Evolutionary conservation across 1,140 invertebrate species (phyloP), one percentile per base, ranked within the genome.

Genomic region (Danaus melanippus): DNA sequence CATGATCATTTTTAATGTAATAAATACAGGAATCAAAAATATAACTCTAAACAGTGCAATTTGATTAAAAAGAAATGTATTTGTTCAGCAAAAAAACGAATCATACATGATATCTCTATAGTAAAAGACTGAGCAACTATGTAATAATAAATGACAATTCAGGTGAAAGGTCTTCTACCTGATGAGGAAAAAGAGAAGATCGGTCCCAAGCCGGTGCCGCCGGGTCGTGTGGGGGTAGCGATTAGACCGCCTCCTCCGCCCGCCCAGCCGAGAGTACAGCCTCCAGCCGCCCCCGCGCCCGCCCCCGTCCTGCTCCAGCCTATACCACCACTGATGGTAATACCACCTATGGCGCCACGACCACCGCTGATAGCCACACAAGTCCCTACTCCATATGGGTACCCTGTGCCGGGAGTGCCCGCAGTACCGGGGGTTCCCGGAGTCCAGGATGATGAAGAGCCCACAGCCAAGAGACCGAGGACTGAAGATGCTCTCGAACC

Each of bases 141-240:
- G 0, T 9, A 2, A 10, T 15, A 46, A 5, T 46, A 12, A 46
- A 53, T 12, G 44, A 7, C 11, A 49, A 32, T 9, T 48, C 64
- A 83, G 79, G 92, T 96, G 1, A 97, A 98, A 84, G 97, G 97
- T 9, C 87, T 98, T 6, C 81, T 98, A 53, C 95, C 95, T 0
- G 96, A 98, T 77, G 96, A 97, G 76, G 95, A 97, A 69, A 97
- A 97, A 68, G 96, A 98, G 62, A 95, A 95, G 71, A 96, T 96
- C 64, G 94, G 94, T 7, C 93, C 94, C 0, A 94, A 95, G 77
- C 94, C 92, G 1, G 92, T 92, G 17, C 21, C 68, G 3, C 8
- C 53, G 0, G 43, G 42, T 10, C 21, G 10, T 46, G 46, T 40
- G 9, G 47, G 12, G 9, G 21, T 42, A 8, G 43, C 40, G 1